Conservation (phyloP, 2,113 vertebrate species). For the Caretta caretta region DNA sequence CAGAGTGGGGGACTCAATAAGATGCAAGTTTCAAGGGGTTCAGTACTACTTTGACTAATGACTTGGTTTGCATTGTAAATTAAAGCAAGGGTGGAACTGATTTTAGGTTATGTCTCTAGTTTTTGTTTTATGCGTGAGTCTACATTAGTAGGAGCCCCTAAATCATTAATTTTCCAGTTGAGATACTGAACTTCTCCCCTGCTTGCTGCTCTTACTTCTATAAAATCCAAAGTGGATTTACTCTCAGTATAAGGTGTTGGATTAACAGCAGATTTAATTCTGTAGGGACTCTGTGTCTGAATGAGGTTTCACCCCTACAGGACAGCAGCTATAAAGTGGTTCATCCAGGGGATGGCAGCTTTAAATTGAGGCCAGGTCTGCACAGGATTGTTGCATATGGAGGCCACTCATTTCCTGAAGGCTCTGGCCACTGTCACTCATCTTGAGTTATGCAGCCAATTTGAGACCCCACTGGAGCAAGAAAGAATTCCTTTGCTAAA, state of each 20-base stretch:
- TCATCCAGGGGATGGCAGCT: background rate
- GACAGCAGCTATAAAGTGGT: background rate
- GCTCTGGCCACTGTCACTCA: background rate
- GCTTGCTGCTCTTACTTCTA: background rate
- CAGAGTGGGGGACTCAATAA: background rate
- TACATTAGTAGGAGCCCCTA: background rate
- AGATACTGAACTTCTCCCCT: background rate
- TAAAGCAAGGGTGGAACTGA: background rate
- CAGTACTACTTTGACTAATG: rapidly evolving
- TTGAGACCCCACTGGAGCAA: too few species aligned
- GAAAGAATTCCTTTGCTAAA: background rate
- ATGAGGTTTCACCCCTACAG: background rate
- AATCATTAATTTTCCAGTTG: background rate
- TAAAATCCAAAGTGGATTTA: background rate
- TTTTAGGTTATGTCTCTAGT: background rate
- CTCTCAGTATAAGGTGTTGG: background rate
- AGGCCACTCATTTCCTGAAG: background rate
- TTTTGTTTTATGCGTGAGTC: background rate
- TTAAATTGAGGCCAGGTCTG: background rate
- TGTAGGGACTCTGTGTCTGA: background rate
- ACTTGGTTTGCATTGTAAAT: background rate
- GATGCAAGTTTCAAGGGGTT: background rate
- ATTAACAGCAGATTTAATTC: background rate
- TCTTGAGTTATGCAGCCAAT: background rate
- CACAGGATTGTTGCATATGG: background rate